phyloP scores from a whole-genome alignment of 2,888 invertebrate species.

The Andrena bicolor region DNA sequence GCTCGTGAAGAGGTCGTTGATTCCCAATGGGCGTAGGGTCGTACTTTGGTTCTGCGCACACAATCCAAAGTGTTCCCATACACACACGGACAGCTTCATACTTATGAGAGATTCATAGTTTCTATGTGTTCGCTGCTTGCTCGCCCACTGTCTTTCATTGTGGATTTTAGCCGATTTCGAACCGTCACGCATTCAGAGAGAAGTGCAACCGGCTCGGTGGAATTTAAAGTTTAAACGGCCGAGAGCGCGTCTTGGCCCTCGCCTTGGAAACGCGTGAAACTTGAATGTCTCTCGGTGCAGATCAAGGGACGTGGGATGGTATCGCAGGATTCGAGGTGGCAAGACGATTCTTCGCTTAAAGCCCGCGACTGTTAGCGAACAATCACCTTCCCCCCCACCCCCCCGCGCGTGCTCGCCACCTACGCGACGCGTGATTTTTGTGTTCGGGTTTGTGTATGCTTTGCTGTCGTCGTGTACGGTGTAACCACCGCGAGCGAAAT shows the following conservation, averaged over 20 bases:
- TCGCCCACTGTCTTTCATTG: constrained; percentile 15
- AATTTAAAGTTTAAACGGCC: not conserved
- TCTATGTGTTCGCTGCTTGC: constrained; percentile 35
- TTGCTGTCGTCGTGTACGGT: constrained; percentile 60
- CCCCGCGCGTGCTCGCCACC: constrained; percentile 2
- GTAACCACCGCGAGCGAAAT: constrained; percentile 68
- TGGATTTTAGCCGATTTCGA: not conserved
- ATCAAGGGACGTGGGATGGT: not conserved
- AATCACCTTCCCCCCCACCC: constrained; percentile 11
- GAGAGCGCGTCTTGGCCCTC: not conserved
- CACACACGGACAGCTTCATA: constrained; percentile 81
- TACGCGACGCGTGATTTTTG: constrained; percentile 26
- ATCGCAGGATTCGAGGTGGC: not conserved
- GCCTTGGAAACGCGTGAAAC: not conserved
- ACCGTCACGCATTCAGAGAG: not conserved
- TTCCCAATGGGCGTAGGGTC: constrained; percentile 76
- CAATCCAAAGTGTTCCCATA: constrained; percentile 83
- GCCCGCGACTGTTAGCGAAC: not conserved
- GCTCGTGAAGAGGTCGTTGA: constrained; percentile 63
- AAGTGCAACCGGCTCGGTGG: not conserved
- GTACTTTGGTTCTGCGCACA: constrained; percentile 83
- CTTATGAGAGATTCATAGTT: constrained; percentile 57
- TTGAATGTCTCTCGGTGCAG: not conserved
- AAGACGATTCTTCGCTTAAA: constrained; percentile 18
- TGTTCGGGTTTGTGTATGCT: constrained; percentile 35